Conservation (phyloP, 2,888 invertebrate species). For the Leucania comma region DNA sequence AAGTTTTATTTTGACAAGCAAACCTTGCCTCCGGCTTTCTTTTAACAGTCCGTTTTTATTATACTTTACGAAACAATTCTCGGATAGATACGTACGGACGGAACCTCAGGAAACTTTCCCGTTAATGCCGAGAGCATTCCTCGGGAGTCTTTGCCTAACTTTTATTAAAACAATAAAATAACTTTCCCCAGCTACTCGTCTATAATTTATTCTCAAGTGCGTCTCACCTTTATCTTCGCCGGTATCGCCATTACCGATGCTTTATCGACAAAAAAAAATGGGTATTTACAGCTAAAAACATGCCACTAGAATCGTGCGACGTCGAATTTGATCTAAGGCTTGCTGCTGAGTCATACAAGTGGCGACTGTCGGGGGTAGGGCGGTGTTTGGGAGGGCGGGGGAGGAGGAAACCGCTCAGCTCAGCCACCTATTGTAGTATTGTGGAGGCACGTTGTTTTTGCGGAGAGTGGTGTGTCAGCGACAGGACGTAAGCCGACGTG, state of each 20-base stretch:
- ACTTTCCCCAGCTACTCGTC: conserved; percentile 65
- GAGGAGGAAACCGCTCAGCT: conserved; percentile 80
- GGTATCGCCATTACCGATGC: conserved; percentile 79
- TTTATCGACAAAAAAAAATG: conserved; percentile 80
- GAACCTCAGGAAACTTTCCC: conserved; percentile 68
- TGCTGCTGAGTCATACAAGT: conserved; percentile 86
- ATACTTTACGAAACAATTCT: conserved; percentile 66
- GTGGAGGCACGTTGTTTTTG: conserved; percentile 88
- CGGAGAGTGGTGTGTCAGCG: conserved; percentile 85
- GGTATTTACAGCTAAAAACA: conserved; percentile 83
- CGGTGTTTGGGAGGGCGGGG: conserved; percentile 65
- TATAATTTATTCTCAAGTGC: conserved; percentile 72
- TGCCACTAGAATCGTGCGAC: conserved; percentile 81
- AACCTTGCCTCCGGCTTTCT: conserved; percentile 26
- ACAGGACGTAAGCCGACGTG: conserved; percentile 76
- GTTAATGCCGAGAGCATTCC: conserved; percentile 60
- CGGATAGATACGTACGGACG: conserved; percentile 65
- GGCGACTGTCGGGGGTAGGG: conserved; percentile 72
- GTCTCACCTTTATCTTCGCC: conserved; percentile 78
- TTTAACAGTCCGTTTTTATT: conserved; percentile 60
- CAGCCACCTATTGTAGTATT: conserved; percentile 87
- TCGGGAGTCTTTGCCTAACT: conserved; percentile 67
- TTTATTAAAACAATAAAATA: conserved; percentile 77
- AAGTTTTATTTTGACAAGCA: conserved; percentile 36
- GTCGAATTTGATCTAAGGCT: conserved; percentile 87